Base-by-base conservation (phyloP, 2,888 invertebrate genomes). In the Petrolisthes cinctipes region DNA sequence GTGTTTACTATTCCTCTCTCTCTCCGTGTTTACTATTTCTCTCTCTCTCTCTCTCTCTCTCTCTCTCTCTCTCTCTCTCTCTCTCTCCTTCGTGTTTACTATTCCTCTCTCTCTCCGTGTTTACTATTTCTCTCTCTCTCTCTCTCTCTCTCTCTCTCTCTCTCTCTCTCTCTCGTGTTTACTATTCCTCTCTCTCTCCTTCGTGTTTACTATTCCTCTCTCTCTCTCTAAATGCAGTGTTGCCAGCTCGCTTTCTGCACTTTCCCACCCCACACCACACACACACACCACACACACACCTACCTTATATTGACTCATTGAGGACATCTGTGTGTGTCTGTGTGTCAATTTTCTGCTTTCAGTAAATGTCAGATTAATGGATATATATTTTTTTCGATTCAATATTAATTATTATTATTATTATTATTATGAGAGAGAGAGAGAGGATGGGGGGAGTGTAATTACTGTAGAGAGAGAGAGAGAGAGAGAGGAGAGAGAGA, bases 61-160 rank as follows among this genome's bases (percentile, higher is more conserved):
- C 71, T 71, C 71, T 71, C 71, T 71, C 71, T 71, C 71, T 71
- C 71, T 71, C 71, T 71, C 71, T 71, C 71, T 71, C 71, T 71
- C 71, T 71, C 71, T 71, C 71, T 71, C 71, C 20, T 20, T 71
- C 71, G 17, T 20, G 17, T 20, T 71, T 20, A n/a, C 71, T 71
- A 17, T 71, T 20, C 20, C 71, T 71, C 71, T 71, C 71, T 71
- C 71, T 71, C 71, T 71, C 71, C 20, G n/a, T 71, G n/a, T 20
- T 71, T 20, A n/a, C 71, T 71, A 17, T 71, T 20, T 71, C 71
- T 71, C 71, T 71, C 71, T 71, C 71, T 71, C 71, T 71, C 71
- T 71, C 71, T 71, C 71, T 71, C 71, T 71, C 71, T 71, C 71
- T 71, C 71, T 71, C 71, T 71, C 71, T 71, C 71, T 7, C n/a